These are phyloP conservation scores for Melinaea menophilus DNA, from an alignment of 2,888 invertebrate species.

Conservation along the genomic window DNA sequence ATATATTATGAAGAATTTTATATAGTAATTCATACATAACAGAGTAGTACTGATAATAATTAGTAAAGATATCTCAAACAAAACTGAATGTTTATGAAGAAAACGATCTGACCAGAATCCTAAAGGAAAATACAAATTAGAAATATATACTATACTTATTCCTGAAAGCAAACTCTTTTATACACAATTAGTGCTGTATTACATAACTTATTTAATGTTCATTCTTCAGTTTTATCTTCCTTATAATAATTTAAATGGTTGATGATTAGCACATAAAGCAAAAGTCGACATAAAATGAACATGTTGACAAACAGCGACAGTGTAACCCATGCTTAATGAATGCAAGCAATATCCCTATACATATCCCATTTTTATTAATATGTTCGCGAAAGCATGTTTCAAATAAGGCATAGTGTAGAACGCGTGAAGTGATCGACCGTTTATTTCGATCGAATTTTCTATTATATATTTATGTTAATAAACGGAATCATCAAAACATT, in stretches of 20 bases:
- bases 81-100: no score
- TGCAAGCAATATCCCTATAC: slow-evolving; percentile 3
- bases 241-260: slow-evolving; percentile 5
- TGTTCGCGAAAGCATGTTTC: no score
- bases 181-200: no score
- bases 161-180: no score
- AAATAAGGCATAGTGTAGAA: slow-evolving; percentile 17
- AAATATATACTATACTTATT: no score
- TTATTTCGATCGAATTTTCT: slow-evolving; percentile 28
- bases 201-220: neutral
- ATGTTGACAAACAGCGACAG: slow-evolving; percentile 1
- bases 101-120: no score
- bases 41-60: no score
- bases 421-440: slow-evolving; percentile 17
- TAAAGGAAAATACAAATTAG: no score
- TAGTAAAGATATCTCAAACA: no score
- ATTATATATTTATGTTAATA: slow-evolving; percentile 20
- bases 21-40: no score
- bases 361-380: no score
- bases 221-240: neutral
- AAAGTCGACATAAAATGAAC: slow-evolving; percentile 9
- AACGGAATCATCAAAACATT: slow-evolving; percentile 7
- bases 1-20: neutral
- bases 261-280: slow-evolving; percentile 11
- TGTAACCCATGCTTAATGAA: neutral